phyloP scores from a whole-genome alignment of 2,888 invertebrate genomes.

The Aspidiotus destructor region DNA sequence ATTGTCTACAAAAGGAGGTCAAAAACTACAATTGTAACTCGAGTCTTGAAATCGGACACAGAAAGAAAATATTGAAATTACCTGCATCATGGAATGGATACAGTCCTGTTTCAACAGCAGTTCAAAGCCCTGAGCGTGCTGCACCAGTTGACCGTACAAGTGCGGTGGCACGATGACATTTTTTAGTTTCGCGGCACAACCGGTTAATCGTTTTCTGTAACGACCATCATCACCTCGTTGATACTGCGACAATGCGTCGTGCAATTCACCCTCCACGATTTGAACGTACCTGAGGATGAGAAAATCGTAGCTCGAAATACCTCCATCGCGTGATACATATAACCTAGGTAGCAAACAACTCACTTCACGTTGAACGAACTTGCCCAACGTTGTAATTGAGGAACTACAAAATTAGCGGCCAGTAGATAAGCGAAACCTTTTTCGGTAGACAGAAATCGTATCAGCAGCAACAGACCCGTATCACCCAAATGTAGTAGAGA shows the following conservation, averaged over 20 bases:
- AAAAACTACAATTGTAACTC: not conserved
- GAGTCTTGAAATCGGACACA: not conserved
- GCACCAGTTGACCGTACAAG: conserved; percentile 72
- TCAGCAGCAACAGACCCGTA: conserved; percentile 63
- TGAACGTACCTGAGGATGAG: conserved; percentile 61
- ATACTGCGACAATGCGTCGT: conserved; percentile 76
- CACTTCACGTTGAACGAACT: conserved; percentile 61
- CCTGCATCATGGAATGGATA: conserved; percentile 45
- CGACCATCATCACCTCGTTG: conserved; percentile 67
- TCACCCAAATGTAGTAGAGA: conserved; percentile 61
- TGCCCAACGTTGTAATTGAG: conserved; percentile 71
- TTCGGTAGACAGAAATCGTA: conserved; percentile 63
- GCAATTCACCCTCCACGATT: conserved; percentile 77
- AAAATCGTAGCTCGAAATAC: not conserved
- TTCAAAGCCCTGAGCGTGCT: conserved; percentile 54
- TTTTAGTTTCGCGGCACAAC: conserved; percentile 41
- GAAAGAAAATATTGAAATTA: conserved; percentile 23
- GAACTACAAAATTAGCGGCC: conserved; percentile 54
- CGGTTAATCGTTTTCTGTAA: conserved; percentile 58
- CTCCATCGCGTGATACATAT: not conserved
- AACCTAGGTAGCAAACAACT: conserved; percentile 31
- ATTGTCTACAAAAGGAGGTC: conserved; percentile 9
- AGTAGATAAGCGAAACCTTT: conserved; percentile 56
- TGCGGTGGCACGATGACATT: conserved; percentile 57
- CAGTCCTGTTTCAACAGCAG: conserved; percentile 48